phyloP scores from a whole-genome alignment of 2,797 vertebrate species.

The Artibeus lituratus region DNA sequence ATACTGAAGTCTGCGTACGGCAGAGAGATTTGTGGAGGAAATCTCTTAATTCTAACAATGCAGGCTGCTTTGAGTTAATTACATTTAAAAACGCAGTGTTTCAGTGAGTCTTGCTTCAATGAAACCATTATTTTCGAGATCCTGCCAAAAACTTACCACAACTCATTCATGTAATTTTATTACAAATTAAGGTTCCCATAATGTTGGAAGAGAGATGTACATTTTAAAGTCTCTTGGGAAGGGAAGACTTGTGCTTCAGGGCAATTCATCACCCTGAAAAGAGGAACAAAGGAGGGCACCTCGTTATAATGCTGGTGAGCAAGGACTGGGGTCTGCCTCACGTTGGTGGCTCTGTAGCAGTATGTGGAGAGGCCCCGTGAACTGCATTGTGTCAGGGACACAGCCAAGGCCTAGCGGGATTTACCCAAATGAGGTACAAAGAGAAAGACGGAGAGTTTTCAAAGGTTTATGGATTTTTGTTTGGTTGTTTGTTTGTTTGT shows the following conservation, averaged over 20 bases:
- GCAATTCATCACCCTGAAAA: neutral
- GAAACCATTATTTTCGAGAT: slow-evolving; percentile 65
- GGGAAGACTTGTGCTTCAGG: neutral
- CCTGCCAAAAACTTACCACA: slow-evolving; percentile 69
- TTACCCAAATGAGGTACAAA: neutral
- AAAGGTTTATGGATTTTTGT: neutral
- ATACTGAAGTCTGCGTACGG: neutral
- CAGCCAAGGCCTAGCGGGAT: neutral
- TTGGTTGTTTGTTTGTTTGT: neutral
- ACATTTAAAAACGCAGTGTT: slow-evolving; percentile 9
- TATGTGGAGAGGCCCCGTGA: neutral
- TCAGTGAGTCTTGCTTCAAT: slow-evolving; percentile 66
- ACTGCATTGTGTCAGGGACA: neutral
- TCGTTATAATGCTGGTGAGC: neutral
- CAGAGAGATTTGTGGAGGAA: slow-evolving; percentile 58
- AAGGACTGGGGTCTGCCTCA: neutral
- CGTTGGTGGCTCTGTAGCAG: neutral
- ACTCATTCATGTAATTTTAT: slow-evolving; percentile 64
- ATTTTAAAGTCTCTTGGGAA: slow-evolving; percentile 4
- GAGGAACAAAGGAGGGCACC: neutral
- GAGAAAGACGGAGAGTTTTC: neutral
- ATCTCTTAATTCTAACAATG: slow-evolving; percentile 64
- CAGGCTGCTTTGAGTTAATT: slow-evolving; percentile 59
- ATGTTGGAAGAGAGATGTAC: slow-evolving; percentile 18
- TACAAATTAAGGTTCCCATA: slow-evolving; percentile 62